phyloP scores from a whole-genome alignment of 2,113 vertebrate genomes.

The Merops nubicus region DNA sequence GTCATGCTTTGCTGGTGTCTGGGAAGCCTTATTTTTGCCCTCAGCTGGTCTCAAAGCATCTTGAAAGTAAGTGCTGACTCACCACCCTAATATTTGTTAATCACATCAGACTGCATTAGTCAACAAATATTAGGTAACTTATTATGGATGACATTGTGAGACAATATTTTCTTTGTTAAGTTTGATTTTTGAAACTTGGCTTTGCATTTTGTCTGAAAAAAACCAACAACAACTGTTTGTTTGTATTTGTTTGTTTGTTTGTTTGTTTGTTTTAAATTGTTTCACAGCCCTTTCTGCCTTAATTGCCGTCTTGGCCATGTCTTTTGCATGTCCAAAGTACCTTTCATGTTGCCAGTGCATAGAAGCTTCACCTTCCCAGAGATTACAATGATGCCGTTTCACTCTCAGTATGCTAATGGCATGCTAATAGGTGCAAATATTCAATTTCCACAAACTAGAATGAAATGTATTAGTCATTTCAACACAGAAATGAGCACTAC shows the following conservation, averaged over 20 bases:
- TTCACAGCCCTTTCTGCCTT: not conserved
- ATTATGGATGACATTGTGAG: not conserved
- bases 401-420: not conserved
- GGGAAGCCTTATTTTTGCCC: not conserved
- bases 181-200: not conserved
- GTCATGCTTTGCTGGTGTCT: not conserved
- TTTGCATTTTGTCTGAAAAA: not conserved
- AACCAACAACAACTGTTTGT: not conserved
- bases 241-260: not conserved
- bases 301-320: not conserved
- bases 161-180: not conserved
- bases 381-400: not conserved
- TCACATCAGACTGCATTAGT: constrained; percentile 19
- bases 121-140: not conserved
- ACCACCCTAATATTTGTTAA: not conserved
- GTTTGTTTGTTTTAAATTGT: not conserved
- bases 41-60: not conserved
- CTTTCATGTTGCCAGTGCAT: not conserved
- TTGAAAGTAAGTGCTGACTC: constrained; percentile 14
- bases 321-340: not conserved
- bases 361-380: not conserved
- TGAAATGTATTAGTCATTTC: not conserved
- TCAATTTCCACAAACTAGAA: not conserved
- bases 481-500: not conserved
- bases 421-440: not conserved